Evolutionary conservation across 1,140 invertebrate species (phyloP), one percentile per base, ranked within the genome.

Genomic region (Tetragonula clypearis): DNA sequence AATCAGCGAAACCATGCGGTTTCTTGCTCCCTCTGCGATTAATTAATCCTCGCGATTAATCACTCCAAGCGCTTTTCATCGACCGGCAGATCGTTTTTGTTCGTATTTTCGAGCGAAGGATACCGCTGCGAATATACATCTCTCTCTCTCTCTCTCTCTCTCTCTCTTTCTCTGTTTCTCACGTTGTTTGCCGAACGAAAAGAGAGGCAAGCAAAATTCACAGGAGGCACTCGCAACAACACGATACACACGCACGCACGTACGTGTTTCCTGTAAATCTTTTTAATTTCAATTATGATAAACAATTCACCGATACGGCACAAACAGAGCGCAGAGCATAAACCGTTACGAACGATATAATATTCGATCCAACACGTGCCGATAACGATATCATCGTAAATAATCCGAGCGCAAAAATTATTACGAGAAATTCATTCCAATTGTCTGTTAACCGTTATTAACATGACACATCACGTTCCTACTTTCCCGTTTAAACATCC

Each of bases 1-100:
- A 89, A 90, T 90, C 88, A 90, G 76, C 72, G 78, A 86, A 89
- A 89, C 85, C 88, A 72, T 75, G 88, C 86, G 79, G 88, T 86
- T 89, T 91, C 87, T 88, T 86, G 85, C 87, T 87, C 88, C 87
- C 74, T 81, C 79, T 66, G 75, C 88, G 86, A 92, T 90, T 92
- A 92, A 92, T 92, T 92, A 92, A 91, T 91, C 85, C 81, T 62
- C 79, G 77, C 88, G 81, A 91, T 92, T 92, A 91, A 92, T 90
- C 89, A 88, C 82, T 79, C 75, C 71, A 55, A 87, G 84, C 87
- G 87, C 84, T 88, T 87, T 87, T 87, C 82, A 89, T 89, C 86
- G 87, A 58, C 71, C 85, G 35, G 60, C 68, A 41, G 80, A 87
- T 90, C 87, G 87, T 88, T 89, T 81, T 87, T 87, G 87, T 75